Percentiles rank a stretch among this genome's conserved stretches.
Evolutionary conservation across 2,888 invertebrate genomes (phyloP).

Genomic region (Apodemia duryi): DNA sequence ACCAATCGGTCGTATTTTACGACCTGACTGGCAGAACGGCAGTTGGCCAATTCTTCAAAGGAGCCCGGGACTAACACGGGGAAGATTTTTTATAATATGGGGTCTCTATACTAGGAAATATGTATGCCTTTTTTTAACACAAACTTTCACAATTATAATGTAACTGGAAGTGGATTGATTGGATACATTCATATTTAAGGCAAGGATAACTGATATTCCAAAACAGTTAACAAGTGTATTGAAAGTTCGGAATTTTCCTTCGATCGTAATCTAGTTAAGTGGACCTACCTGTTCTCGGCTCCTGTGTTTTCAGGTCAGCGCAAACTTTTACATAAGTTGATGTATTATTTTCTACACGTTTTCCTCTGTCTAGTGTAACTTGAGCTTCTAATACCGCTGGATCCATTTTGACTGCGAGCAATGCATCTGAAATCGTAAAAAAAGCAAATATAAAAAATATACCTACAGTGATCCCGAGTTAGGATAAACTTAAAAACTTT

Average conservation of each 20-base stretch:
- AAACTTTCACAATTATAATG: background rate
- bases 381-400: slow-evolving; percentile 63
- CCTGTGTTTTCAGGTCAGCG: background rate
- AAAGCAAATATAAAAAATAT: no score
- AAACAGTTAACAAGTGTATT: background rate
- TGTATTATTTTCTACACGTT: slow-evolving; percentile 16
- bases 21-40: no score
- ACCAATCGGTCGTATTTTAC: no score
- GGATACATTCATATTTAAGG: no score
- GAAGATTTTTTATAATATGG: no score
- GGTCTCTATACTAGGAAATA: no score
- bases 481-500: no score
- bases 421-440: slow-evolving; percentile 41
- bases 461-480: no score
- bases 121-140: no score
- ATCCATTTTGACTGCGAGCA: slow-evolving; percentile 56
- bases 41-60: no score
- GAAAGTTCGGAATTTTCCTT: background rate
- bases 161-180: background rate
- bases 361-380: slow-evolving; percentile 39
- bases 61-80: no score
- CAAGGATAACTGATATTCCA: background rate
- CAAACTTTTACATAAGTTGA: slow-evolving; percentile 2
- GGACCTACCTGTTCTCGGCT: background rate
- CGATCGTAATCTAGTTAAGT: background rate